phyloP scores from a whole-genome alignment of 2,888 invertebrate genomes.

The Aspidiotus rigidus region DNA sequence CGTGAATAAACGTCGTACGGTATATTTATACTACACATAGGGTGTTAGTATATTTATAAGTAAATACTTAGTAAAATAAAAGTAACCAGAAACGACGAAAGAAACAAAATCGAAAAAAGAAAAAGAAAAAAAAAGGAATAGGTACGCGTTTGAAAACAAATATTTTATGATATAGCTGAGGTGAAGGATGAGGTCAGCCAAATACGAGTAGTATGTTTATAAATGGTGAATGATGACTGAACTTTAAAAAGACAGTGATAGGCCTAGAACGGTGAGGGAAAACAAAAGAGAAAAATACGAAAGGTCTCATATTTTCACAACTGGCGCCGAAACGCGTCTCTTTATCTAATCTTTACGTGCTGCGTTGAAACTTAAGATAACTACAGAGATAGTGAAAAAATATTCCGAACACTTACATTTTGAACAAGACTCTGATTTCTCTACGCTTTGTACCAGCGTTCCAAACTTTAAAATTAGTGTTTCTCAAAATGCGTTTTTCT shows the following conservation, averaged over 20 bases:
- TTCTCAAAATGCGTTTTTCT: no score
- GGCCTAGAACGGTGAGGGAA: no score
- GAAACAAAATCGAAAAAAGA: constrained; percentile 28
- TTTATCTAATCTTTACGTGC: not conserved
- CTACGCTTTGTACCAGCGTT: no score
- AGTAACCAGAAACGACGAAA: constrained; percentile 30
- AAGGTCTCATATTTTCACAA: no score
- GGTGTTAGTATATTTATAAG: constrained; percentile 20
- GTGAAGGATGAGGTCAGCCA: constrained; percentile 25
- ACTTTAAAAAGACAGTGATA: constrained; percentile 13
- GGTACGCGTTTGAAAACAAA: constrained; percentile 29
- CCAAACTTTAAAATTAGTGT: no score
- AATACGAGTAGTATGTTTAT: constrained; percentile 25
- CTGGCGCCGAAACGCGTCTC: no score
- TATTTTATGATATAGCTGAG: constrained; percentile 20
- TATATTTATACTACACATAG: not conserved
- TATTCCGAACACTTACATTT: not conserved
- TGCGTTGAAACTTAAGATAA: no score
- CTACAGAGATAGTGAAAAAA: no score
- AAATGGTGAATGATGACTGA: constrained; percentile 30
- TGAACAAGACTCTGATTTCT: no score
- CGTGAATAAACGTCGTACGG: no score
- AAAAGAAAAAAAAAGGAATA: constrained; percentile 22
- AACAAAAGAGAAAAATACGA: no score
- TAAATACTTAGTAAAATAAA: constrained; percentile 6